phyloP scores from a whole-genome alignment of 2,888 invertebrate genomes.

The Xanthia togata region DNA sequence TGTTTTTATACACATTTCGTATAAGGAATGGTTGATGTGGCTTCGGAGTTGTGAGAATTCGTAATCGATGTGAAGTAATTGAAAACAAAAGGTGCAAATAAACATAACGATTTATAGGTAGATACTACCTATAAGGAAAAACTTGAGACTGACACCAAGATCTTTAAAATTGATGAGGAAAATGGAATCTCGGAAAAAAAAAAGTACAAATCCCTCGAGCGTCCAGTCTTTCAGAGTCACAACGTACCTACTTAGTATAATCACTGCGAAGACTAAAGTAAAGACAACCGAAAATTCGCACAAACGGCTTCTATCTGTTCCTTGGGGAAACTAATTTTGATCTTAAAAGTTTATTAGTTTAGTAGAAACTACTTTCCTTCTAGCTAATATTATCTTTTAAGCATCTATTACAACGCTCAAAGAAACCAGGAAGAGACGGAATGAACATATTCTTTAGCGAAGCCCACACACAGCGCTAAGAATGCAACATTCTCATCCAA shows the following conservation, averaged over 20 bases:
- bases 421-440: constrained; percentile 10
- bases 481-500: constrained; percentile 1
- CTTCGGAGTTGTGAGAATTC: constrained; percentile 29
- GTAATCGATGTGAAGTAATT: constrained; percentile 35
- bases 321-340: constrained; percentile 5
- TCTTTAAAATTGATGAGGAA: neutral
- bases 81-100: constrained; percentile 32
- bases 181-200: constrained; percentile 12
- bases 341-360: constrained; percentile 26
- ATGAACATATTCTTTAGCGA: constrained; percentile 13
- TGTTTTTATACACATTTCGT: constrained; percentile 36
- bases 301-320: neutral
- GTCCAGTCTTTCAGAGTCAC: neutral
- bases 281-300: neutral
- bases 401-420: neutral
- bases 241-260: neutral
- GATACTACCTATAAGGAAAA: neutral
- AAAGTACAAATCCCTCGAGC: neutral
- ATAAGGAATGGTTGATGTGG: constrained; percentile 17
- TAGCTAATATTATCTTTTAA: constrained; percentile 20
- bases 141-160: neutral
- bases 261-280: constrained; percentile 8
- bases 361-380: constrained; percentile 12
- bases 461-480: constrained; percentile 22
- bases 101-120: constrained; percentile 4